Percentiles rank a stretch among this genome's conserved stretches.
Conservation (phyloP, 2,113 vertebrate species). For the Epinephelus fuscoguttatus region DNA sequence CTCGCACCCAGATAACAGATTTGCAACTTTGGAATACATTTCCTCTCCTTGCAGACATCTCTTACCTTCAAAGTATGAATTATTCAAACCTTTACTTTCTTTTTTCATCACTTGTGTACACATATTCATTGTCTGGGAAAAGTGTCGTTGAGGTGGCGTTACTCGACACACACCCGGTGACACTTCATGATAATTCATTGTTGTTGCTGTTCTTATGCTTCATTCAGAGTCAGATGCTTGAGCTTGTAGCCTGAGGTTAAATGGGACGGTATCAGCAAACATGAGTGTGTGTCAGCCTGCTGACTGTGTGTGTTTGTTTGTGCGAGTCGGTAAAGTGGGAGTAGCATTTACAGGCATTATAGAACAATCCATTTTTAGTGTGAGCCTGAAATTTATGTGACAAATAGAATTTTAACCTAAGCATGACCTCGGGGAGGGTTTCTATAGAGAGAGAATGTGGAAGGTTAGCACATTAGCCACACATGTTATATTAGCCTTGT, state of each 20-base stretch:
- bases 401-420: slow-evolving; percentile 53
- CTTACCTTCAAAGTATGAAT: slow-evolving; percentile 55
- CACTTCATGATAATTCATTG: slow-evolving; percentile 20
- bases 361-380: slow-evolving; percentile 32
- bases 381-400: slow-evolving; percentile 57
- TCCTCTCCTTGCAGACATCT: slow-evolving; percentile 4
- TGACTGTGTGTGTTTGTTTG: slow-evolving; percentile 19
- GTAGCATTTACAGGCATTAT: slow-evolving; percentile 33
- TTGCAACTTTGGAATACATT: slow-evolving; percentile 42
- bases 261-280: slow-evolving; percentile 20
- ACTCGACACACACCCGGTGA: slow-evolving; percentile 2
- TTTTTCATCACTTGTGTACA: slow-evolving; percentile 19
- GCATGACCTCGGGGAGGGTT: slow-evolving; percentile 33
- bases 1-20: slow-evolving; percentile 24
- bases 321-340: slow-evolving; percentile 3
- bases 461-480: slow-evolving; percentile 42
- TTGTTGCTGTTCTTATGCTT: not conserved
- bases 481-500: not conserved
- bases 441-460: slow-evolving; percentile 3
- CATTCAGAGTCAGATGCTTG: slow-evolving; percentile 17
- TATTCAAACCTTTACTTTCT: slow-evolving; percentile 51
- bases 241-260: slow-evolving; percentile 52
- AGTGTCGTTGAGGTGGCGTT: not conserved
- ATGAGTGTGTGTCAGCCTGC: not conserved
- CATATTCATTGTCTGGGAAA: slow-evolving; percentile 10